Evolutionary conservation across 2,797 vertebrate species (phyloP).

Genomic region (Florisuga fusca): DNA sequence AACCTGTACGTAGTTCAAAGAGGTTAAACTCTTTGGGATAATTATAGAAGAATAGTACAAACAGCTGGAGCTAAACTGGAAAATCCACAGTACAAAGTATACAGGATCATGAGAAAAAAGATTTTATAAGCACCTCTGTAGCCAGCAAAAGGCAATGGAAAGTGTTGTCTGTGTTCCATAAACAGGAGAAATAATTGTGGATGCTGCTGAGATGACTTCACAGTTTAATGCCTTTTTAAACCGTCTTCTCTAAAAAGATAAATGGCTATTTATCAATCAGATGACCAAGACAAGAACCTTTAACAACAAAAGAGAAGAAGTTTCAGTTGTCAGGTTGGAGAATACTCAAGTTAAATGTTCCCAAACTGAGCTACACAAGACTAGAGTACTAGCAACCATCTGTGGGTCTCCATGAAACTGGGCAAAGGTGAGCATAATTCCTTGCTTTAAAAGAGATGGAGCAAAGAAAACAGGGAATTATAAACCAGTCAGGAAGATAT

Average conservation of each 20-base stretch:
- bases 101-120: not conserved
- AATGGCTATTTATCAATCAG: constrained; percentile 14
- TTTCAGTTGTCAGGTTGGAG: not conserved
- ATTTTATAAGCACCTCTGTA: constrained; percentile 12
- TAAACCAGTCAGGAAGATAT: not conserved
- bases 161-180: constrained; percentile 3
- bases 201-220: not conserved
- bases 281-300: constrained; percentile 8
- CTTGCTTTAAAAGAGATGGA: not conserved
- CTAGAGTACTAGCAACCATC: not conserved
- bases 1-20: not conserved
- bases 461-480: not conserved
- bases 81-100: not conserved
- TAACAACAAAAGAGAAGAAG: not conserved
- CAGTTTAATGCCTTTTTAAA: constrained; percentile 26
- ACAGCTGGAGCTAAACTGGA: not conserved
- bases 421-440: not conserved
- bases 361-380: not conserved
- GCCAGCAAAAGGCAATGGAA: constrained; percentile 20
- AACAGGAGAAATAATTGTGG: constrained; percentile 2
- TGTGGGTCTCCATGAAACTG: not conserved
- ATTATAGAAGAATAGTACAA: not conserved
- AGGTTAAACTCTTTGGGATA: not conserved
- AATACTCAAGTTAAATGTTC: not conserved
- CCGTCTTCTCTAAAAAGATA: not conserved